A percentile compares a stretch with the other conserved stretches of the same genome.
Evolutionary conservation across 2,797 vertebrate species (phyloP).

Genomic region (Pelobates cultripes): DNA sequence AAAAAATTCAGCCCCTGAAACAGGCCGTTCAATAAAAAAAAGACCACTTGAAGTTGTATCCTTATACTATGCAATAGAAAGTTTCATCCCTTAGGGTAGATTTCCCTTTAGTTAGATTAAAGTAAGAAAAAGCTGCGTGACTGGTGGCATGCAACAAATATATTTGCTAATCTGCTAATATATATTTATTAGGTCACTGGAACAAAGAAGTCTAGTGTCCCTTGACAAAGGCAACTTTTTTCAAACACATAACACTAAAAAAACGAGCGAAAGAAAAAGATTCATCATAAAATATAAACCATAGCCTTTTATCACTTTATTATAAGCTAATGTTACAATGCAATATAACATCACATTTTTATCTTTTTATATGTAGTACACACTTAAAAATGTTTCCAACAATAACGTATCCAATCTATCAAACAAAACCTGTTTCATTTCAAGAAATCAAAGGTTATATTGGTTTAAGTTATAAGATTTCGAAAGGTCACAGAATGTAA

Average conservation of each 20-base stretch:
- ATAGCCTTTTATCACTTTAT: no score
- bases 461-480: neutral
- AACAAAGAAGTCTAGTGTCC: neutral
- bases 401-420: no score
- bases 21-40: no score
- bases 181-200: neutral
- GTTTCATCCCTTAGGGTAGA: neutral
- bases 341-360: no score
- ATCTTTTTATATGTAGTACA: no score
- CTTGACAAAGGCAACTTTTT: neutral
- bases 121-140: neutral
- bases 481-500: neutral
- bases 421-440: no score
- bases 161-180: neutral
- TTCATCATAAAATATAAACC: no score
- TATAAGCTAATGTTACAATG: no score
- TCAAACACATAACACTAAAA: neutral
- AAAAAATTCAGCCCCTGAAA: no score
- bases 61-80: neutral
- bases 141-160: neutral
- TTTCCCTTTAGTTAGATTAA: neutral
- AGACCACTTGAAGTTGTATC: conserved; percentile 15
- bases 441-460: neutral
- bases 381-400: no score
- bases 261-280: no score